Conservation (phyloP, 92 coral and sea anemone genomes). For the Palythoa grandiflora region DNA sequence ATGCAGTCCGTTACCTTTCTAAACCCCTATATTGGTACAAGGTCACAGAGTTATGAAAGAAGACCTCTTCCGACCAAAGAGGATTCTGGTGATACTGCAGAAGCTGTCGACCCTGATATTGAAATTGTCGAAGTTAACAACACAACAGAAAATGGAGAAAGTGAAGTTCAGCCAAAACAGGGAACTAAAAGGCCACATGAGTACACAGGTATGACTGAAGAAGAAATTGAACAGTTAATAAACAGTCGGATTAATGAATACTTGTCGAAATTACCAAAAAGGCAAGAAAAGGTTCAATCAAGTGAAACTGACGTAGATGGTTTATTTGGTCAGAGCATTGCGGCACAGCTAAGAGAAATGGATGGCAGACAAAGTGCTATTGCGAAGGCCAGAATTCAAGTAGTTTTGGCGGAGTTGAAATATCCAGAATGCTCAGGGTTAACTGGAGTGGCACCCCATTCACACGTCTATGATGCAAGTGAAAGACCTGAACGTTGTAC, state of each 20-base stretch:
- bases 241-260: constrained; percentile 10
- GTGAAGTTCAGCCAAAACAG: constrained; percentile 24
- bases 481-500: constrained; percentile 39
- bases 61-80: constrained; percentile 28
- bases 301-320: constrained; percentile 46
- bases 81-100: constrained; percentile 11
- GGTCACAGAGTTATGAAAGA: constrained; percentile 41
- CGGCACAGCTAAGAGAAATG: constrained; percentile 63
- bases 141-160: constrained; percentile 32
- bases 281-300: constrained; percentile 5
- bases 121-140: constrained; percentile 26
- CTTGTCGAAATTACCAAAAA: constrained; percentile 35
- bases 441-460: neutral
- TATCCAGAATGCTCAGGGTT: constrained; percentile 51
- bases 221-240: constrained; percentile 20
- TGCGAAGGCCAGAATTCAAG: constrained; percentile 65
- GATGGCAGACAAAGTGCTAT: constrained; percentile 57
- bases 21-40: constrained; percentile 44
- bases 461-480: constrained; percentile 17
- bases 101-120: constrained; percentile 23
- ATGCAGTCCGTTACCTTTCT: constrained; percentile 47
- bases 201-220: neutral
- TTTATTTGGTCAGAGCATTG: constrained; percentile 64
- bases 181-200: constrained; percentile 21
- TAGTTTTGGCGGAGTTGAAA: constrained; percentile 51